phyloP scores from a whole-genome alignment of 2,797 vertebrate species.

The Carduelis carduelis region DNA sequence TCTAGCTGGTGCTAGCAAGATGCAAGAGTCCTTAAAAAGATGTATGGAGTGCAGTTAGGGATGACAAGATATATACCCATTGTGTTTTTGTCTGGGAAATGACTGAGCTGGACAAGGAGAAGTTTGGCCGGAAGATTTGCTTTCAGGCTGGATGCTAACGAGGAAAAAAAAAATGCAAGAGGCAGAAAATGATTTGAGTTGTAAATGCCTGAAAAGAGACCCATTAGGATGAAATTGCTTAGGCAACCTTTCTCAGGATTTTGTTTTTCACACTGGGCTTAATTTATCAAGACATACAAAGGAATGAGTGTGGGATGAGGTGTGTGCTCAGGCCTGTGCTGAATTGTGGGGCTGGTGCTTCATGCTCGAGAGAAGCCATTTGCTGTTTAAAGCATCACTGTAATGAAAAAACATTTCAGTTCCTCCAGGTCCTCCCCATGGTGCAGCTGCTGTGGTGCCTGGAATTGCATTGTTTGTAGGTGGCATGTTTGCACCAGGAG shows the following conservation, averaged over 20 bases:
- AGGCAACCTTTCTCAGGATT: background rate
- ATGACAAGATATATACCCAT: background rate
- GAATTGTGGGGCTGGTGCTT: background rate
- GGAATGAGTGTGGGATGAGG: background rate
- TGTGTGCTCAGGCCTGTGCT: background rate
- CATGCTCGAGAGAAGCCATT: background rate
- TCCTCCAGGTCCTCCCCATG: background rate
- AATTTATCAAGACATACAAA: background rate
- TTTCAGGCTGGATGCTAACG: background rate
- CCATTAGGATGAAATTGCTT: background rate
- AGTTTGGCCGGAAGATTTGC: background rate
- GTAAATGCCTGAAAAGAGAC: background rate
- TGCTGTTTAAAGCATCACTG: background rate
- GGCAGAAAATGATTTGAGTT: background rate
- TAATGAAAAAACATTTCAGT: background rate
- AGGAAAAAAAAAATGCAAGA: background rate
- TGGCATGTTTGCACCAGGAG: background rate
- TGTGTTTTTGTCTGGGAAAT: background rate
- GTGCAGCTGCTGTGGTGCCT: background rate
- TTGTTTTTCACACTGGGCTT: background rate
- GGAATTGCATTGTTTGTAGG: background rate
- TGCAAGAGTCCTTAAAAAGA: background rate
- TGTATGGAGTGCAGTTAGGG: background rate
- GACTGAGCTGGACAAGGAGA: rapidly evolving
- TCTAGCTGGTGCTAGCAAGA: background rate